A percentile compares a stretch with the other conserved stretches of the same genome.
phyloP scores from a whole-genome alignment of 2,113 vertebrate species.

The Perca schrenkii region DNA sequence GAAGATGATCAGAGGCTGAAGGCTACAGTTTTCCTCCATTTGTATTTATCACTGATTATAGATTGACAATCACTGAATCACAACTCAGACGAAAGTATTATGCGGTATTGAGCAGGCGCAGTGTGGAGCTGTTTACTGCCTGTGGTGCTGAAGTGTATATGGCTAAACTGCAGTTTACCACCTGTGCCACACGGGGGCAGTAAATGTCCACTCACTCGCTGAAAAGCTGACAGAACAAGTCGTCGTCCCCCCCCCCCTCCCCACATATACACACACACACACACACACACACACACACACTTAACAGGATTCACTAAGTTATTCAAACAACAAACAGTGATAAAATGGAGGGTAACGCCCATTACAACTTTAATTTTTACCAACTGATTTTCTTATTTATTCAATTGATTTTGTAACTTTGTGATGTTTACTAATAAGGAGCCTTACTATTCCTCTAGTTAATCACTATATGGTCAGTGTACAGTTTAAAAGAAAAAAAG shows the following conservation, averaged over 20 bases:
- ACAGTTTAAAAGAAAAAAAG: background rate
- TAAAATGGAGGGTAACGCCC: too few relatives aligned
- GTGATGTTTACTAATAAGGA: background rate
- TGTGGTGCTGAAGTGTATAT: conserved; percentile 65
- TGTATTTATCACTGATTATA: background rate
- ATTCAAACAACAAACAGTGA: background rate
- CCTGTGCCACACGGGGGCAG: conserved; percentile 29
- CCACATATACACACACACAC: too few relatives aligned
- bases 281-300: too few relatives aligned
- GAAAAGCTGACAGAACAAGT: background rate
- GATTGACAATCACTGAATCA: background rate
- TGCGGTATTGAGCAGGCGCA: background rate
- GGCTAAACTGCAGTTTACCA: conserved; percentile 4
- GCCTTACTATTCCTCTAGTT: background rate
- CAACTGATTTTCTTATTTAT: background rate
- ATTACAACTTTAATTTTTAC: too few relatives aligned
- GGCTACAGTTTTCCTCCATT: background rate
- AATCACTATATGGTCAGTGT: background rate
- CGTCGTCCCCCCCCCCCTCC: too few relatives aligned
- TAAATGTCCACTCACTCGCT: conserved; percentile 1
- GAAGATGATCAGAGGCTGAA: background rate
- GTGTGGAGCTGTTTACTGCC: conserved; percentile 58
- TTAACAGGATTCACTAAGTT: background rate
- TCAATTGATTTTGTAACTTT: background rate
- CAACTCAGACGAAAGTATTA: background rate